Conservation (phyloP, 2,888 invertebrate species). For the Ectemnius lituratus region DNA sequence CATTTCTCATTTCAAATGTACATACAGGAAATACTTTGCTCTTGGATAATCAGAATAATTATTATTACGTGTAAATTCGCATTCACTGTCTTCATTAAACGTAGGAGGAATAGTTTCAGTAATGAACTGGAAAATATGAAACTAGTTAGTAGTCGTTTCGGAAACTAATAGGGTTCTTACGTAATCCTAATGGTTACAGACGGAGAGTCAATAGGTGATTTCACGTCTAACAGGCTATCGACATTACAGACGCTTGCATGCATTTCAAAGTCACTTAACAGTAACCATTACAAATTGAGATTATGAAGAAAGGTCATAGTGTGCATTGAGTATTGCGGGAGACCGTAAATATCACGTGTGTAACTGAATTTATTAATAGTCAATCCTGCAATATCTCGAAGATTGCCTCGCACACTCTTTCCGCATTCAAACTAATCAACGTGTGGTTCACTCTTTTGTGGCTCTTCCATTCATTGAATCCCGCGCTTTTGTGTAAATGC, state of each 20-base stretch:
- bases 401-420: conserved; percentile 8
- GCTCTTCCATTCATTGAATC: conserved; percentile 31
- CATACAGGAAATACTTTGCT: no score
- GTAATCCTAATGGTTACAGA: no score
- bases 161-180: no score
- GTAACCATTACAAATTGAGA: conserved; percentile 48
- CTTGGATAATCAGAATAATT: no score
- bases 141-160: no score
- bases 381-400: conserved; percentile 16
- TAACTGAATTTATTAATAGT: conserved; percentile 37
- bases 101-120: no score
- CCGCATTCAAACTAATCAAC: neutral
- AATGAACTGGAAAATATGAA: no score
- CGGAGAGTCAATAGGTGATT: no score
- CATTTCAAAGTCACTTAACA: conserved; percentile 30
- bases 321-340: no score
- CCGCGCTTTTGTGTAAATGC: conserved; percentile 3
- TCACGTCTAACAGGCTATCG: conserved; percentile 3
- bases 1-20: no score
- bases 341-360: conserved; percentile 37
- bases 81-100: no score
- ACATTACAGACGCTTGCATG: conserved; percentile 34
- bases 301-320: conserved; percentile 38
- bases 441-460: conserved; percentile 23
- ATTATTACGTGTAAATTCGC: no score